phyloP scores from a whole-genome alignment of 2,797 vertebrate genomes.

The Podarcis lilfordi region DNA sequence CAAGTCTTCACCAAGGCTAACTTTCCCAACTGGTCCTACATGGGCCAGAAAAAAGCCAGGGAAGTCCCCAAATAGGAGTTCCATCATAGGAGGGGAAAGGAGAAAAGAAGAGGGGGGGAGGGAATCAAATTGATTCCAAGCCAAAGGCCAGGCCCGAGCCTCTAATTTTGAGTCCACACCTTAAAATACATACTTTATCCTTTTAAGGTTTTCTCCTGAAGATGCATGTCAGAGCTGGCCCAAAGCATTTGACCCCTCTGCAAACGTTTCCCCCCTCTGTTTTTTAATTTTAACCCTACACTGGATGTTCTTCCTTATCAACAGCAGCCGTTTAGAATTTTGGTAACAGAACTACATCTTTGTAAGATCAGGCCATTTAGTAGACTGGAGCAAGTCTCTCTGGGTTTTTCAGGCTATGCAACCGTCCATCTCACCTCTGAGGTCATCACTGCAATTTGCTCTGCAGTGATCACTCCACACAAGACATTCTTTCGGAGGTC shows the following conservation, averaged over 20 bases:
- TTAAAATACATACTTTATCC: not conserved
- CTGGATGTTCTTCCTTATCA: not conserved
- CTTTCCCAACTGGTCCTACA: no score
- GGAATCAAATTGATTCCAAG: no score
- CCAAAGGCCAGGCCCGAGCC: no score
- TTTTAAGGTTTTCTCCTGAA: not conserved
- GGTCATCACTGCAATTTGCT: constrained; percentile 90
- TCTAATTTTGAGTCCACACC: not conserved
- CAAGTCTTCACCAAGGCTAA: no score
- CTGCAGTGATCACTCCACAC: constrained; percentile 85
- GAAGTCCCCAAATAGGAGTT: no score
- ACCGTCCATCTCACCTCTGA: constrained; percentile 83
- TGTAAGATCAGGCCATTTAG: not conserved
- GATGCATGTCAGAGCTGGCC: no score
- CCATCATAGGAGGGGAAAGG: no score
- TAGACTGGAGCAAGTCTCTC: not conserved
- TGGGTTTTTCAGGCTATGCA: not conserved
- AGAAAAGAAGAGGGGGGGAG: no score
- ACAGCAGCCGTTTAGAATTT: not conserved
- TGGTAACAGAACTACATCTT: not conserved
- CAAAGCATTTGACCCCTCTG: no score
- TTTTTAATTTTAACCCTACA: not conserved
- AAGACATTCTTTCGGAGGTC: constrained; percentile 90
- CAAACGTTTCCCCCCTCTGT: no score
- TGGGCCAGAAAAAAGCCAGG: no score